Conservation (phyloP, 2,797 vertebrate species). For the Neoniphon sammara region DNA sequence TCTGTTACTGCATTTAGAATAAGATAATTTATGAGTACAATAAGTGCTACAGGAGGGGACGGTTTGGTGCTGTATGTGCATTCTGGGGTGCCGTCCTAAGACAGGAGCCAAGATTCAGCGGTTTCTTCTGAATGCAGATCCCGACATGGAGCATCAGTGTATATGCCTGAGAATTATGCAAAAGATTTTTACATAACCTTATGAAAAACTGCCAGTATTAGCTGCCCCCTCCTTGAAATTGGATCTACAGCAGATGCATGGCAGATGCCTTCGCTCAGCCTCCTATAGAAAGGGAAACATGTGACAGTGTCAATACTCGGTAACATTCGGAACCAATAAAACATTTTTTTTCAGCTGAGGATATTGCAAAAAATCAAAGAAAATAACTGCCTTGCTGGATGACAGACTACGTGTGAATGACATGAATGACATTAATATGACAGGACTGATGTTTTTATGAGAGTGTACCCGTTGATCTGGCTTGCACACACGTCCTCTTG, state of each 20-base stretch:
- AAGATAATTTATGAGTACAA: slow-evolving; percentile 1
- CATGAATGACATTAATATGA: neutral
- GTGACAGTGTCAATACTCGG: slow-evolving; percentile 8
- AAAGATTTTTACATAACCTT: slow-evolving; percentile 33
- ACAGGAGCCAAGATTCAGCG: slow-evolving; percentile 1
- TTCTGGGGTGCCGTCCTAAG: neutral
- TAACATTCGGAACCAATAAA: slow-evolving; percentile 42
- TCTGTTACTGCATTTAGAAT: slow-evolving; percentile 27
- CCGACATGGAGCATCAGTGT: slow-evolving; percentile 26
- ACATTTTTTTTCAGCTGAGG: slow-evolving; percentile 1
- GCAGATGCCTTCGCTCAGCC: slow-evolving; percentile 66
- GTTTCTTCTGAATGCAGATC: slow-evolving; percentile 4
- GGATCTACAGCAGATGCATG: slow-evolving; percentile 57
- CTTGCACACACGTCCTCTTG: slow-evolving; percentile 83
- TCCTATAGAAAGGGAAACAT: slow-evolving; percentile 47
- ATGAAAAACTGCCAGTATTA: slow-evolving; percentile 44
- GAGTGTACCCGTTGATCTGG: slow-evolving; percentile 70
- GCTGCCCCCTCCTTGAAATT: slow-evolving; percentile 55
- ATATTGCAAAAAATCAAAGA: neutral
- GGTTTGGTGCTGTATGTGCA: neutral
- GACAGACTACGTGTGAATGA: slow-evolving; percentile 15
- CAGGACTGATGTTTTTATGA: slow-evolving; percentile 1
- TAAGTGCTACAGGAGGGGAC: slow-evolving; percentile 40
- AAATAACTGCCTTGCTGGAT: neutral
- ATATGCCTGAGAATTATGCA: slow-evolving; percentile 47